phyloP scores from a whole-genome alignment of 2,888 invertebrate genomes.

The Watsonalla binaria region DNA sequence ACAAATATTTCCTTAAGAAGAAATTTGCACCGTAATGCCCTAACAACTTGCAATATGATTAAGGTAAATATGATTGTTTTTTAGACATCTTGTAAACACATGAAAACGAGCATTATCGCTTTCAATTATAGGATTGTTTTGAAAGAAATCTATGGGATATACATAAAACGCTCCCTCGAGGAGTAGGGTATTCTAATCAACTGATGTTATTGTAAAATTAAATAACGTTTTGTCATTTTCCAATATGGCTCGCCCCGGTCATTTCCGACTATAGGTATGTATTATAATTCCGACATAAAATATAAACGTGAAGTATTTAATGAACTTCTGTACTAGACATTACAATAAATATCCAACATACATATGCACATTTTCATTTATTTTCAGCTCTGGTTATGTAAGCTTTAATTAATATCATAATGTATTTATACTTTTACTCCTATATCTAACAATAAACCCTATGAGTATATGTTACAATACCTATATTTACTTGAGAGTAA shows the following conservation, averaged over 20 bases:
- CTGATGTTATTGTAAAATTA: slow-evolving; percentile 3
- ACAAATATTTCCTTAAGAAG: not conserved
- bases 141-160: slow-evolving; percentile 9
- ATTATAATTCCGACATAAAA: slow-evolving; percentile 27
- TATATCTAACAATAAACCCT: too few relatives aligned
- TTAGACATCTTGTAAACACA: slow-evolving; percentile 11
- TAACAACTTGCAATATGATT: slow-evolving; percentile 37
- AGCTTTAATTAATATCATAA: not conserved
- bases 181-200: too few relatives aligned
- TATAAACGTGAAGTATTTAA: slow-evolving; percentile 10
- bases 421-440: too few relatives aligned
- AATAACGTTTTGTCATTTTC: slow-evolving; percentile 51
- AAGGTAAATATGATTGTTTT: slow-evolving; percentile 39
- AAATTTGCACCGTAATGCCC: slow-evolving; percentile 8
- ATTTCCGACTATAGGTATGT: slow-evolving; percentile 28
- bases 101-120: slow-evolving; percentile 17
- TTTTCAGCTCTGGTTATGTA: not conserved
- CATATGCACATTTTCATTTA: not conserved
- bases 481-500: not conserved
- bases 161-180: not conserved
- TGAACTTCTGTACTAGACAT: not conserved
- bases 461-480: too few relatives aligned
- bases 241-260: slow-evolving; percentile 64
- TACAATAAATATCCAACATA: not conserved
- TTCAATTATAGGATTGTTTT: slow-evolving; percentile 17